Conservation (phyloP, 2,113 vertebrate species). For the Aegotheles bennettii region DNA sequence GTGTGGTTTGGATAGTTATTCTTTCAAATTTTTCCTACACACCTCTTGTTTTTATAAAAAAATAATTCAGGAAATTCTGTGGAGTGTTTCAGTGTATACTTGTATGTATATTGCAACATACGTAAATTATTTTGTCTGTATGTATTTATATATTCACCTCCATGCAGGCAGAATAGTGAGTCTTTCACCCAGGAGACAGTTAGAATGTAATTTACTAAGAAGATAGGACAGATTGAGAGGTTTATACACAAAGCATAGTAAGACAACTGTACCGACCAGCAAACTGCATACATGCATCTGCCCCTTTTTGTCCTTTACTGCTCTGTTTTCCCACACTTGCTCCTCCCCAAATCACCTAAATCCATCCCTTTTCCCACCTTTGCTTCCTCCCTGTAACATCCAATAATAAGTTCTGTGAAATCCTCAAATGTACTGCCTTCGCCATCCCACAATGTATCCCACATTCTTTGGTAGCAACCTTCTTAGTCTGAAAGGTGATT, state of each 20-base stretch:
- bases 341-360: background rate
- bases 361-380: background rate
- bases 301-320: background rate
- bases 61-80: background rate
- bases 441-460: background rate
- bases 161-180: background rate
- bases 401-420: background rate
- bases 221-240: background rate
- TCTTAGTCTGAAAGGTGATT: background rate
- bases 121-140: background rate
- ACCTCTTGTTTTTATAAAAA: background rate
- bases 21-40: background rate
- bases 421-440: background rate
- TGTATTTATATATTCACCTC: background rate
- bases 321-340: background rate
- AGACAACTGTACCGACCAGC: background rate
- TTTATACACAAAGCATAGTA: background rate
- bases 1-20: background rate
- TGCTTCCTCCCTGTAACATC: background rate
- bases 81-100: background rate
- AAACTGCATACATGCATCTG: background rate
- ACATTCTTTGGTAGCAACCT: background rate
- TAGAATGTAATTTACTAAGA: background rate
- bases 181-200: background rate
- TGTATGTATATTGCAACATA: background rate